Evolutionary conservation across 2,797 vertebrate species (phyloP), one percentile per base, ranked within the genome.

Genomic region (Columba guinea): DNA sequence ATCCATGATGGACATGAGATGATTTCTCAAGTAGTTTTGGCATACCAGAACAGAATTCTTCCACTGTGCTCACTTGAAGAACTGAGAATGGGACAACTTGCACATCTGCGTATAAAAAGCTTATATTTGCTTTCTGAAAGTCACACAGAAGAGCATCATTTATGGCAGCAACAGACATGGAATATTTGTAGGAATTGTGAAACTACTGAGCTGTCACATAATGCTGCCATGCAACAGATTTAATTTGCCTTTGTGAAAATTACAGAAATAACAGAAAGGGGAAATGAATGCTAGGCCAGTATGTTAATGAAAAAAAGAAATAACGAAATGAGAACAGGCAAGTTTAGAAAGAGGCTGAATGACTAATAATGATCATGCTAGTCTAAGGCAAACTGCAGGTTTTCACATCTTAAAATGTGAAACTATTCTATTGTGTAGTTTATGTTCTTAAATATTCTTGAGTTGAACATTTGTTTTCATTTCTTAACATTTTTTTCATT

Each of bases 171-270:
- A 92, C 39, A 91, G 71, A 78, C 89, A 73, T 68, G 16, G 78
- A 96, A 85, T 79, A 94, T 73, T 94, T 86, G 83, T 78, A 90
- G 65, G 93, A 97, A 86, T 91, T 94, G 95, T 95, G 73, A 93
- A 88, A 71, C 73, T 81, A 74, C 65, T 93, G 65, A 95, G 81
- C 77, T 92, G 76, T 83, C 30, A 2, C 78, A 73, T 83, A 90
- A 92, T n/a, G 41, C 58, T 94, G 87, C 80, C 87, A 93, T 60
- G 62, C 64, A 89, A 86, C 46, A 83, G 75, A 95, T 97, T 90
- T 95, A 84, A 90, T 95, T 92, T 74, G 78, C 67, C 71, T 94
- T 89, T 87, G 58, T 95, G 84, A 94, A 96, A 94, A 95, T 87
- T 87, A 87, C 48, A 83, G 71, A 94, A 95, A 80, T 77, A 93